Conservation (phyloP, 37 sponge, comb jelly and placozoan species). For the Corticium candelabrum region DNA sequence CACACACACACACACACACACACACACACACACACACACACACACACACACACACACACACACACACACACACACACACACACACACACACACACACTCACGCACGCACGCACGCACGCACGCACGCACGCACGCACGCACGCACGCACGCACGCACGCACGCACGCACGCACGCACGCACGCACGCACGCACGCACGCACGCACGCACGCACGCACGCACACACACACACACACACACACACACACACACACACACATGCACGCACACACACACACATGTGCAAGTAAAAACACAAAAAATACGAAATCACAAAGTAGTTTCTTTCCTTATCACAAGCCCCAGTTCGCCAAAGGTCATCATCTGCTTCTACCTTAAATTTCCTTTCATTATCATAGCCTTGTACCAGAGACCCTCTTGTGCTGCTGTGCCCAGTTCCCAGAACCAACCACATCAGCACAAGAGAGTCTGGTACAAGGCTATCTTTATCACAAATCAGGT, state of each 20-base stretch:
- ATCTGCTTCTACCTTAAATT: no score
- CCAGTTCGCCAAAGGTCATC: no score
- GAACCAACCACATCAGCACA: no score
- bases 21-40: constrained; percentile 5
- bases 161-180: background rate
- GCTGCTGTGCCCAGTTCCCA: no score
- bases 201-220: background rate
- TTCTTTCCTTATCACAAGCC: no score
- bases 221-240: constrained; percentile 5
- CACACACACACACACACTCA: constrained; percentile 2
- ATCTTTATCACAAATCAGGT: no score
- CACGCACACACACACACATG: background rate
- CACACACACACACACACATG: background rate
- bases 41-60: constrained; percentile 5
- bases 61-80: constrained; percentile 5
- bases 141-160: background rate
- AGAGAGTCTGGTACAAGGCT: no score
- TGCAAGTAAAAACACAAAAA: background rate
- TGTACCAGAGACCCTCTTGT: no score
- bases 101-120: no score
- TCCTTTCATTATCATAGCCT: no score
- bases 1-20: constrained; percentile 5
- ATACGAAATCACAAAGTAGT: no score
- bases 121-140: background rate
- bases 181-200: background rate